phyloP scores from a whole-genome alignment of 2,113 vertebrate species.

The Leucopsar rothschildi region DNA sequence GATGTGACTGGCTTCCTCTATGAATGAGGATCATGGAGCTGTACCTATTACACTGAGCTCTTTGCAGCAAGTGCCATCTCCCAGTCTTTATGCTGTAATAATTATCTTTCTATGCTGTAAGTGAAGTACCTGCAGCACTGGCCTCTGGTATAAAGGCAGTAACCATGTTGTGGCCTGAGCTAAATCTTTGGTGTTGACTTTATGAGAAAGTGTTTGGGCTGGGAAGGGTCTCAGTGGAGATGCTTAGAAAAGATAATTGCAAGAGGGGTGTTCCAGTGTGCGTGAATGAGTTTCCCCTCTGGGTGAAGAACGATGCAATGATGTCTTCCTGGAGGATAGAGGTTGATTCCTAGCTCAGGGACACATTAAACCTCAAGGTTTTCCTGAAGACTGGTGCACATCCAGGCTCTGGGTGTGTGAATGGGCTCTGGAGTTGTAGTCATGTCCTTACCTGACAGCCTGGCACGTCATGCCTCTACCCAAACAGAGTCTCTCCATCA shows the following conservation, averaged over 20 bases:
- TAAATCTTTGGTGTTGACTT: not conserved
- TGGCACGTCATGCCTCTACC: not conserved
- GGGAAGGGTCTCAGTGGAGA: not conserved
- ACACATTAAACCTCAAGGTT: not conserved
- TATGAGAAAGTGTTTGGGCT: not conserved
- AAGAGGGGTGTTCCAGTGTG: not conserved
- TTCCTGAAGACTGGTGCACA: not conserved
- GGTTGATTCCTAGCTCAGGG: not conserved
- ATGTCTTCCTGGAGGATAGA: not conserved
- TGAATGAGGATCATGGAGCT: not conserved
- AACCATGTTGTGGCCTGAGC: accelerated
- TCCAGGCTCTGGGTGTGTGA: not conserved
- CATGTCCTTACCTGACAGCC: not conserved
- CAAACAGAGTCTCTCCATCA: not conserved
- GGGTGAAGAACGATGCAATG: not conserved
- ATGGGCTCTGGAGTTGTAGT: not conserved
- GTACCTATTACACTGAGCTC: not conserved
- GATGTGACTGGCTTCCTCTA: not conserved
- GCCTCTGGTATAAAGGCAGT: not conserved
- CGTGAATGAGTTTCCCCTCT: accelerated
- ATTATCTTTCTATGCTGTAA: not conserved
- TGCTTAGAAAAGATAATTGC: not conserved
- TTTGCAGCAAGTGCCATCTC: not conserved
- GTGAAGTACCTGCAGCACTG: not conserved
- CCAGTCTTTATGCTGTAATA: not conserved